Conservation (phyloP, 2,797 vertebrate species). For the Perdix hodgsoniae region DNA sequence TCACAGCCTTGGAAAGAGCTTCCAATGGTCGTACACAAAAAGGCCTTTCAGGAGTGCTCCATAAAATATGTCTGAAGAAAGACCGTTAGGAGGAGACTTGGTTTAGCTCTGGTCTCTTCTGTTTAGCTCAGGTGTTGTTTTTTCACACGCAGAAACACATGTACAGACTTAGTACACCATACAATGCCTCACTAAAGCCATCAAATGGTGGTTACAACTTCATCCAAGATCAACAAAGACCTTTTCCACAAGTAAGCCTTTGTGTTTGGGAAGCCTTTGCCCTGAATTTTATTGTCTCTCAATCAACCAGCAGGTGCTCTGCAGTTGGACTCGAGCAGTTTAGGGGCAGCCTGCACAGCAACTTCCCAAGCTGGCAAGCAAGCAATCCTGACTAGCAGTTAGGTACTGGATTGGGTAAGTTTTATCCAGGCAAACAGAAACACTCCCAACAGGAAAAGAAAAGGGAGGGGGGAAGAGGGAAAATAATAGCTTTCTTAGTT, state of each 20-base stretch:
- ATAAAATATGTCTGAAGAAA: slow-evolving; percentile 65
- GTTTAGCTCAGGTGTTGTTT: slow-evolving; percentile 63
- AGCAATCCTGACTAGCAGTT: slow-evolving; percentile 24
- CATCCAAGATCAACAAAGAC: slow-evolving; percentile 67
- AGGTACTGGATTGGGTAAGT: slow-evolving; percentile 18
- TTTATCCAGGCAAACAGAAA: slow-evolving; percentile 59
- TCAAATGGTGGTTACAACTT: slow-evolving; percentile 32
- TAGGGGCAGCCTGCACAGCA: slow-evolving; percentile 57
- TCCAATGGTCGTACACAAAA: slow-evolving; percentile 54
- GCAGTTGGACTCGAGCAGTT: slow-evolving; percentile 47
- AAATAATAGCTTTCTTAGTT: slow-evolving; percentile 48
- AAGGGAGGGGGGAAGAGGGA: neutral
- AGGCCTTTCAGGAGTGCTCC: slow-evolving; percentile 42
- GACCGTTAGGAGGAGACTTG: neutral
- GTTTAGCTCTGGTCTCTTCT: neutral
- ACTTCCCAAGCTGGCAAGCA: slow-evolving; percentile 42
- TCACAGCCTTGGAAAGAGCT: slow-evolving; percentile 15
- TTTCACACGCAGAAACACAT: slow-evolving; percentile 59
- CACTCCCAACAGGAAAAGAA: slow-evolving; percentile 41
- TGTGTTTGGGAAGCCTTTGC: slow-evolving; percentile 68
- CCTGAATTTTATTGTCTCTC: slow-evolving; percentile 69
- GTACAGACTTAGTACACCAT: slow-evolving; percentile 23
- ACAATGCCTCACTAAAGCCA: slow-evolving; percentile 62
- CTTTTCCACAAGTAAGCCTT: slow-evolving; percentile 65
- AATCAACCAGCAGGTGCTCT: slow-evolving; percentile 64